Evolutionary conservation across 2,888 invertebrate genomes (phyloP), one percentile per base, ranked within the genome.

Genomic region (Copidosoma aretas): DNA sequence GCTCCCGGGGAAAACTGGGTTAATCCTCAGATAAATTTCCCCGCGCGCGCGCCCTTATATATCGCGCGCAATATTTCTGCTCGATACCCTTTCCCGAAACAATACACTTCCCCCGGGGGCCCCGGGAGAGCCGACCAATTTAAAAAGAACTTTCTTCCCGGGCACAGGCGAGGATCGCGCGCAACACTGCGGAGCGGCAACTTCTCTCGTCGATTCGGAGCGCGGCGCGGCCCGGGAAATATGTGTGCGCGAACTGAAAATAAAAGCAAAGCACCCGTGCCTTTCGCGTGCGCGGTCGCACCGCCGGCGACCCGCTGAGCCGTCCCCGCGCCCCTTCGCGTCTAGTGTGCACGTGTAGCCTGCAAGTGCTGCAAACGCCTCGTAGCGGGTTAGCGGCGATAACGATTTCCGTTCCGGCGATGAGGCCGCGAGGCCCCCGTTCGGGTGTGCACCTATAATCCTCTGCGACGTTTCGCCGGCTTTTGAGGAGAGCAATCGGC

Each of bases 331-430:
- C n/a, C n/a, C n/a, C n/a, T n/a, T n/a, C n/a, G n/a, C n/a, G n/a
- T n/a, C n/a, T n/a, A n/a, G 41, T 41, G 41, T 14, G n/a, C 41
- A 14, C 43, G 43, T 46, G 52, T 19, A 17, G 76, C 72, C n/a
- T n/a, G n/a, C n/a, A n/a, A n/a, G 77, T 76, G 78, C 76, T 76
- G 77, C 76, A 76, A 77, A 74, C 75, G 75, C 75, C 74, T 70
- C 73, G 74, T 74, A 74, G 77, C n/a, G n/a, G n/a, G n/a, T n/a
- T n/a, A n/a, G n/a, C n/a, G 76, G 79, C 80, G 78, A 77, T 82
- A 81, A 82, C 79, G 81, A 81, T 79, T 78, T 75, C 77, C 79
- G 80, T 82, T 81, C 79, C 78, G 76, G 79, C 82, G 82, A 82
- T 80, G 81, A 81, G 82, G 81, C 82, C 80, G 80, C 80, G n/a